A percentile compares a stretch with the other conserved stretches of the same genome.
Evolutionary conservation across 2,113 vertebrate genomes (phyloP).

Genomic region (Apus apus): DNA sequence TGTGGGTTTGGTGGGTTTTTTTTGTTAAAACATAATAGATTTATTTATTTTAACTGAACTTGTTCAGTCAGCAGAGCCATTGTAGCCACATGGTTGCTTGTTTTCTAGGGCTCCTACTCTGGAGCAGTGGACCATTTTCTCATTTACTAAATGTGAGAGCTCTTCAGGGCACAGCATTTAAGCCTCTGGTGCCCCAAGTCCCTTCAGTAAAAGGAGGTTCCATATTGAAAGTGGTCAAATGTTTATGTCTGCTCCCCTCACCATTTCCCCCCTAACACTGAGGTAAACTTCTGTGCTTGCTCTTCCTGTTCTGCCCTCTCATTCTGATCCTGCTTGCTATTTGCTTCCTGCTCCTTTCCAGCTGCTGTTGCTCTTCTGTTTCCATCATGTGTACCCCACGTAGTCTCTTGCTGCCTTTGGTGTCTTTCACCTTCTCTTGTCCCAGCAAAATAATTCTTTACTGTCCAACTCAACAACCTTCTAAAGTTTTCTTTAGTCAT

Average conservation of each 20-base stretch:
- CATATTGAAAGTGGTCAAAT: not conserved
- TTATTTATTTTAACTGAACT: not conserved
- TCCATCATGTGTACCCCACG: rapidly evolving
- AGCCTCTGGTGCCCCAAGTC: not conserved
- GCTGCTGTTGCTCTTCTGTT: not conserved
- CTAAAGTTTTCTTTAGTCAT: not conserved
- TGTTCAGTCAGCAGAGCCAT: not conserved
- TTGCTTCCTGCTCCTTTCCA: not conserved
- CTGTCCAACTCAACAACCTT: not conserved
- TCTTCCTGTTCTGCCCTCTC: not conserved
- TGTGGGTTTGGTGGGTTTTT: not conserved
- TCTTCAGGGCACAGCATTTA: not conserved
- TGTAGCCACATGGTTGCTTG: not conserved
- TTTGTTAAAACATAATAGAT: not conserved
- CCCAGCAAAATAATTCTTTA: not conserved
- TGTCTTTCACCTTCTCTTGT: rapidly evolving
- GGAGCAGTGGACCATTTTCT: not conserved
- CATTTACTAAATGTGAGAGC: not conserved
- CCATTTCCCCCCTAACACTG: not conserved
- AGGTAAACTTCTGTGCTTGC: not conserved
- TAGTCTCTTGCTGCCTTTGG: not conserved
- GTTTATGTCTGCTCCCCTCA: not conserved
- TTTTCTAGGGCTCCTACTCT: not conserved
- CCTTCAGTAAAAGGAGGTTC: not conserved
- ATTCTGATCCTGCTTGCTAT: not conserved